Evolutionary conservation across 2,888 invertebrate genomes (phyloP).

Genomic region (Synanthedon vespiformis): DNA sequence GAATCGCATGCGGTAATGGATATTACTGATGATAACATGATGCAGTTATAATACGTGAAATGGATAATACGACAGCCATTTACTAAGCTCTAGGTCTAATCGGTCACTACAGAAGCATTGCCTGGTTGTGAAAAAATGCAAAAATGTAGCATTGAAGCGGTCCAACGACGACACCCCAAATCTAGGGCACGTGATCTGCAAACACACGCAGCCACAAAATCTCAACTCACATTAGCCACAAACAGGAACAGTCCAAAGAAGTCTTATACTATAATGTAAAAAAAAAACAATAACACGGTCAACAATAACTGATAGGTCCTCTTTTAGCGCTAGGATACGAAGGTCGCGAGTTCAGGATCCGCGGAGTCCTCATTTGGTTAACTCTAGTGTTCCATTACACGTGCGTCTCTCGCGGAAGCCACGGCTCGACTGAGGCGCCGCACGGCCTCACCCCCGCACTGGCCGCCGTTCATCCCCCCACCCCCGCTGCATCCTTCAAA

Average conservation of each 20-base stretch:
- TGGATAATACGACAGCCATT: slow-evolving; percentile 3
- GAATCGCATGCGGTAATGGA: background rate
- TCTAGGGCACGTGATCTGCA: slow-evolving; percentile 59
- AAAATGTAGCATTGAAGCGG: slow-evolving; percentile 45
- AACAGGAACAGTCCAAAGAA: slow-evolving; percentile 48
- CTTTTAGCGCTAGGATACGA: slow-evolving; percentile 20
- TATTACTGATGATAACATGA: background rate
- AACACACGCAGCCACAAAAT: slow-evolving; percentile 37
- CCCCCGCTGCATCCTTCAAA: slow-evolving; percentile 56
- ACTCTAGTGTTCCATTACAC: slow-evolving; percentile 28
- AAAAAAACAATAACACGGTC: slow-evolving; percentile 33
- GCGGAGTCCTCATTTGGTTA: slow-evolving; percentile 54
- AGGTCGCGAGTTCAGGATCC: slow-evolving; percentile 36
- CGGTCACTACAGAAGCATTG: slow-evolving; percentile 38
- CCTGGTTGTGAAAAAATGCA: slow-evolving; percentile 39
- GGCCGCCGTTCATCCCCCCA: slow-evolving; percentile 6
- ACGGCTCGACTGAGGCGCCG: slow-evolving; percentile 52
- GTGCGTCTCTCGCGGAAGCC: slow-evolving; percentile 35
- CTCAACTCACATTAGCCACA: slow-evolving; percentile 63
- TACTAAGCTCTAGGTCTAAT: slow-evolving; percentile 17
- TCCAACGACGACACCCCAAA: slow-evolving; percentile 52
- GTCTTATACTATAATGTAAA: slow-evolving; percentile 29
- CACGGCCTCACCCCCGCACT: slow-evolving; percentile 13
- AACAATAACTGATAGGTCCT: slow-evolving; percentile 35
- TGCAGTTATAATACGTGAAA: slow-evolving; percentile 4